These are phyloP conservation scores for Drosophila hydei DNA, from an alignment of 1,140 invertebrate genomes.

Conservation along the genomic window DNA sequence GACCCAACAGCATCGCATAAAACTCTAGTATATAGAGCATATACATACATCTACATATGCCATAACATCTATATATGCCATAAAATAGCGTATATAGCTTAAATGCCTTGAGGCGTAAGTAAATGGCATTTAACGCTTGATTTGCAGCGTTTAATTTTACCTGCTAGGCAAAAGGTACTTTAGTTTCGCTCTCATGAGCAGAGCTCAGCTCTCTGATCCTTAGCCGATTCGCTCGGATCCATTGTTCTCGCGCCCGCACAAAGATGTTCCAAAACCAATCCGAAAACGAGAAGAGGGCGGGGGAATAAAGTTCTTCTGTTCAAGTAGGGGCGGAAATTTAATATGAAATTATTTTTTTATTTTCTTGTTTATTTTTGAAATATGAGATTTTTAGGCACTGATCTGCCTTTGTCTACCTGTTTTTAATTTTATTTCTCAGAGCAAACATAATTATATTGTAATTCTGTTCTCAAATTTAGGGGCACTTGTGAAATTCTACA, in stretches of 20 bases:
- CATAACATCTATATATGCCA: not conserved
- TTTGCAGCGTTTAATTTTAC: constrained; percentile 74
- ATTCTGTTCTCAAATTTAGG: constrained; percentile 15
- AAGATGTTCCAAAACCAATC: constrained; percentile 18
- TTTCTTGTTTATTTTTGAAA: constrained; percentile 58
- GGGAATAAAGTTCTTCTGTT: constrained; percentile 12
- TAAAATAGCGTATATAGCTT: constrained; percentile 12
- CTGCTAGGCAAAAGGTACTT: constrained; percentile 47
- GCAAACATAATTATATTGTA: constrained; percentile 46
- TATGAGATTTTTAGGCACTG: constrained; percentile 72
- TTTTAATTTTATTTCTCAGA: constrained; percentile 14
- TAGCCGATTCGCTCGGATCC: constrained; percentile 45
- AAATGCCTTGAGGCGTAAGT: constrained; percentile 71
- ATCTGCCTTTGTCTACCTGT: constrained; percentile 67
- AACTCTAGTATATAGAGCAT: constrained; percentile 19
- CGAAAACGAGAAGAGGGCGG: not conserved
- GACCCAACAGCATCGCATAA: constrained; percentile 35
- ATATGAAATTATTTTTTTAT: constrained; percentile 60
- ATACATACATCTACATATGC: no score
- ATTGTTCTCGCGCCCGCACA: constrained; percentile 70
- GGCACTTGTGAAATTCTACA: constrained; percentile 64
- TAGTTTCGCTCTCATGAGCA: constrained; percentile 22
- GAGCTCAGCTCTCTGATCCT: constrained; percentile 37
- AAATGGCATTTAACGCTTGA: constrained; percentile 78
- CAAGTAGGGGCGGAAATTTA: constrained; percentile 78